Percentiles rank a stretch among this genome's conserved stretches.
Evolutionary conservation across 1,140 invertebrate species (phyloP).

Genomic region (Spodoptera frugiperda): DNA sequence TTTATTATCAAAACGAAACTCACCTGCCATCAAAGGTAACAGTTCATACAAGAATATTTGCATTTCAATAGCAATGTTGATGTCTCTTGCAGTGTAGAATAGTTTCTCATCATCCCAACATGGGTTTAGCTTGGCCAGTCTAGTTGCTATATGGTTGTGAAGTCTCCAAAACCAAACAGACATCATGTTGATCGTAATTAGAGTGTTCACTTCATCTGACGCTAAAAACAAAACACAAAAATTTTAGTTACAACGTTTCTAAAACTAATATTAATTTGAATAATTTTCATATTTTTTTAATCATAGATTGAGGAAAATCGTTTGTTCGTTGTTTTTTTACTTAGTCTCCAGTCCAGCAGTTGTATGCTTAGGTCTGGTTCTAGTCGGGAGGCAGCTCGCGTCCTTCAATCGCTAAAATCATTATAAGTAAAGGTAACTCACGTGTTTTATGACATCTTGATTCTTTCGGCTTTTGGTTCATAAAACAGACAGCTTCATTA

Average conservation of each 20-base stretch:
- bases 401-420: too few species aligned
- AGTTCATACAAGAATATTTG: conserved; percentile 89
- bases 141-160: conserved; percentile 89
- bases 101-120: conserved; percentile 88
- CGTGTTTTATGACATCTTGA: conserved; percentile 30
- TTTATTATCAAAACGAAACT: neutral
- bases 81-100: conserved; percentile 89
- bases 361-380: too few species aligned
- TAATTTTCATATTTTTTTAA: too few species aligned
- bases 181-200: conserved; percentile 59
- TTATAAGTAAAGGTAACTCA: neutral
- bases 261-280: too few species aligned
- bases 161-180: conserved; percentile 86
- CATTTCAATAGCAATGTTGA: conserved; percentile 87
- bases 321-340: too few species aligned
- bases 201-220: neutral
- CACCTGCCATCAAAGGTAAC: conserved; percentile 87
- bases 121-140: conserved; percentile 87
- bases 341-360: too few species aligned
- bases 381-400: too few species aligned
- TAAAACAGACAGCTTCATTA: neutral
- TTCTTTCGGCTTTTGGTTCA: conserved; percentile 13
- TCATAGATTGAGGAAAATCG: too few species aligned
- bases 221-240: neutral
- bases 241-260: neutral